A percentile compares a stretch with the other conserved stretches of the same genome.
These are phyloP conservation scores for Halcyon chelicuti DNA, from an alignment of 2,797 vertebrate species.

Conservation along the genomic window DNA sequence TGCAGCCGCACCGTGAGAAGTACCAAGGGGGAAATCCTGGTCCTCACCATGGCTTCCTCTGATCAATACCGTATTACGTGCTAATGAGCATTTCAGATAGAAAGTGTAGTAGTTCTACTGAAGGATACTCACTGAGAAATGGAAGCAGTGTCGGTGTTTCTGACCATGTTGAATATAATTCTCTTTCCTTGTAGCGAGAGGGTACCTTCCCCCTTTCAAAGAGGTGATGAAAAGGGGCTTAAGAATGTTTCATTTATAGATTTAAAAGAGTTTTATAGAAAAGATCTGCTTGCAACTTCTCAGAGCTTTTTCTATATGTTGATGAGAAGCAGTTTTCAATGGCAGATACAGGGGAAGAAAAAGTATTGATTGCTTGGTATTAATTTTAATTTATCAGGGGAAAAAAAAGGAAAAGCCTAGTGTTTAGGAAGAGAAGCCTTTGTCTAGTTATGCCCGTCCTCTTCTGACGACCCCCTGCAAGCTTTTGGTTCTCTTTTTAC, in stretches of 20 bases:
- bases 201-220: background rate
- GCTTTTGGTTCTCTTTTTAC: background rate
- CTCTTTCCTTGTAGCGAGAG: background rate
- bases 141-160: background rate
- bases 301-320: background rate
- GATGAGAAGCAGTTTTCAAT: background rate
- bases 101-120: background rate
- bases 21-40: background rate
- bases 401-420: background rate
- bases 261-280: background rate
- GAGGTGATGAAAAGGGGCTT: background rate
- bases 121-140: background rate
- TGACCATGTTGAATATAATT: background rate
- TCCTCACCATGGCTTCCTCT: background rate
- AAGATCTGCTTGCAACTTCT: background rate
- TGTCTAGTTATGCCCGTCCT: background rate
- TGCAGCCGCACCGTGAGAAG: background rate
- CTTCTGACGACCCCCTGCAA: background rate
- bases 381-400: background rate
- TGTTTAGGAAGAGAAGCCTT: background rate
- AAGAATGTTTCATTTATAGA: background rate
- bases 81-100: background rate
- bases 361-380: background rate
- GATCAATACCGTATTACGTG: fast-evolving
- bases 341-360: background rate